These are phyloP conservation scores for Diaperis boleti DNA, from an alignment of 2,888 invertebrate genomes.

Conservation along the genomic window DNA sequence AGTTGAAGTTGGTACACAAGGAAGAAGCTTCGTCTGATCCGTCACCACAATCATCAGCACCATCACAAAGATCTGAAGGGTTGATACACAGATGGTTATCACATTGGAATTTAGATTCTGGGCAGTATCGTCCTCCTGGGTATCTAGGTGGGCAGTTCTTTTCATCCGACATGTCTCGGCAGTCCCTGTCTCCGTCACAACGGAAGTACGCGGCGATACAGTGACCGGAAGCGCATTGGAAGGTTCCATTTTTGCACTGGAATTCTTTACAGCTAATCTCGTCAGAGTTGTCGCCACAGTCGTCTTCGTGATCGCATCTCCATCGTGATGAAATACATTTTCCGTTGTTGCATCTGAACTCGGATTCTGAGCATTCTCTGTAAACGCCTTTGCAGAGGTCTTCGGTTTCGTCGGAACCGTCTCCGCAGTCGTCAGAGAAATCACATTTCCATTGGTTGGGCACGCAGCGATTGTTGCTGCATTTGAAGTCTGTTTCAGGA, in stretches of 20 bases:
- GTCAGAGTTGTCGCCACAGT: conserved; percentile 95
- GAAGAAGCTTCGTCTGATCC: conserved; percentile 86
- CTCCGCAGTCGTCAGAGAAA: conserved; percentile 96
- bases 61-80: conserved; percentile 91
- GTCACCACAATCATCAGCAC: conserved; percentile 93
- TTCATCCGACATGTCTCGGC: conserved; percentile 91
- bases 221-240: conserved; percentile 93
- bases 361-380: conserved; percentile 93
- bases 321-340: conserved; percentile 93
- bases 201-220: conserved; percentile 91
- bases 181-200: conserved; percentile 92
- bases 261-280: conserved; percentile 86
- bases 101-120: conserved; percentile 92
- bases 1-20: conserved; percentile 87
- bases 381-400: conserved; percentile 85
- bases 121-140: conserved; percentile 89
- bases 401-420: conserved; percentile 90
- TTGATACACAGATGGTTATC: conserved; percentile 92
- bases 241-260: conserved; percentile 89
- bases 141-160: conserved; percentile 89
- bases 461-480: conserved; percentile 79
- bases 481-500: conserved; percentile 90
- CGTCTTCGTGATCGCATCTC: conserved; percentile 96
- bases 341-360: conserved; percentile 86
- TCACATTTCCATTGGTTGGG: conserved; percentile 91